A percentile compares a stretch with the other conserved stretches of the same genome.
These are phyloP conservation scores for Epistrophe eligans DNA, from an alignment of 2,888 invertebrate species.

Conservation along the genomic window DNA sequence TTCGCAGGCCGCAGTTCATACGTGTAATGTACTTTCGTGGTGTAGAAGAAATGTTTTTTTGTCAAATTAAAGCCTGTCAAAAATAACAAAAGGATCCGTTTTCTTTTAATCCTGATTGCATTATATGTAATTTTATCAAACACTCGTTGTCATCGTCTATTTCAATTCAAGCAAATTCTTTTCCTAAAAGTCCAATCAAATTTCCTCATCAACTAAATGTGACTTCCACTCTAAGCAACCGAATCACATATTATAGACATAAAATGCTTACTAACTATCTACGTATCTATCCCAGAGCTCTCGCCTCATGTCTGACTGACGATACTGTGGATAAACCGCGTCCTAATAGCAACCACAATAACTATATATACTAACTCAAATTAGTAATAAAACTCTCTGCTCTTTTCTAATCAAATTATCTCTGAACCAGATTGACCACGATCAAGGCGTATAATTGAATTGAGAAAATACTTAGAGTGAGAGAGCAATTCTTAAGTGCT, in stretches of 20 bases:
- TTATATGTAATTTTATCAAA: too few relatives aligned
- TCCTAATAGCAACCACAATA: slow-evolving; percentile 45
- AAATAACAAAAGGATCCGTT: too few relatives aligned
- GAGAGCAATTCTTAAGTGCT: slow-evolving; percentile 45
- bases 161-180: neutral
- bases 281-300: neutral
- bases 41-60: too few relatives aligned
- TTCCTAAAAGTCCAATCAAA: neutral
- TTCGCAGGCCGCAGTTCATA: too few relatives aligned
- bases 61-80: too few relatives aligned
- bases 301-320: neutral
- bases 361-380: slow-evolving; percentile 47
- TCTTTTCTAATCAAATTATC: slow-evolving; percentile 55
- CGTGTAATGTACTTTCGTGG: too few relatives aligned
- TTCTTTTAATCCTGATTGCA: too few relatives aligned
- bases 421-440: slow-evolving; percentile 59
- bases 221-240: neutral
- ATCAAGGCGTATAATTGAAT: slow-evolving; percentile 64
- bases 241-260: slow-evolving; percentile 7
- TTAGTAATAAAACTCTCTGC: slow-evolving; percentile 60
- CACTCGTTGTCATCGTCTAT: neutral
- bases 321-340: neutral
- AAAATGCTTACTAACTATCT: slow-evolving; percentile 34
- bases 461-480: slow-evolving; percentile 21
- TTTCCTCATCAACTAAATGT: slow-evolving; percentile 24